Evolutionary conservation across 2,113 vertebrate species (phyloP), one percentile per base, ranked within the genome.

Genomic region (Argyrosomus japonicus): DNA sequence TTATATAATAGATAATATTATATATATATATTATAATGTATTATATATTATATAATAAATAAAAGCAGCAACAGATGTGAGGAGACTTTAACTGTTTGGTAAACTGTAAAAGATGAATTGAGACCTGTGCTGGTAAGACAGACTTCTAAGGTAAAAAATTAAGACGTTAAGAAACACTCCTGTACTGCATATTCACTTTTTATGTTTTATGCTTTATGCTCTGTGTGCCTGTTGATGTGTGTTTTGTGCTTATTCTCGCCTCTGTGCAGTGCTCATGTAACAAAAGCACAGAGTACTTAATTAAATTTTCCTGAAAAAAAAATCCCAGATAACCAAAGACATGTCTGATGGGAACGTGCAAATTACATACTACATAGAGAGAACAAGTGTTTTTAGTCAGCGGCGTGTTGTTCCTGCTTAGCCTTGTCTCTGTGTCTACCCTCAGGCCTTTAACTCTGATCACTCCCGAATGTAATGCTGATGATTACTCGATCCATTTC

Each of bases 301-400:
- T 62, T 68, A 62, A 45, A 25, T 29, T 25, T 67, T 23, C 1
- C 14, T 36, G 32, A 36, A 68, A 68, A 61, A 56, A 54, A 14
- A 29, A 63, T 43, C 29, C 48, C 29, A 29, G 63, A 56, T 25
- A 19, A 45, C 60, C 2, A 6, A 14, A n/a, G 45, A 64, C 63
- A 58, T 56, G 5, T 51, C 61, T 15, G 36, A 72, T 73, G 50
- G 77, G 62, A 77, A 62, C 27, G 0, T 25, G 19, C 29, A 60
- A 43, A 32, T 48, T 40, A 9, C 36, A 40, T 40, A 40, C 36
- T 40, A 40, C 36, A 8, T 36, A 36, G 36, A 47, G 18, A 79
- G 32, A 75, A 60, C 64, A 70, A 68, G 62, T 84, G 73, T 68
- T 77, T 80, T 17, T 21, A 19, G 36, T 40, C 73, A 29, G 68